These are phyloP conservation scores for Cosmorhoe ocellata DNA, from an alignment of 2,888 invertebrate species.

Conservation along the genomic window DNA sequence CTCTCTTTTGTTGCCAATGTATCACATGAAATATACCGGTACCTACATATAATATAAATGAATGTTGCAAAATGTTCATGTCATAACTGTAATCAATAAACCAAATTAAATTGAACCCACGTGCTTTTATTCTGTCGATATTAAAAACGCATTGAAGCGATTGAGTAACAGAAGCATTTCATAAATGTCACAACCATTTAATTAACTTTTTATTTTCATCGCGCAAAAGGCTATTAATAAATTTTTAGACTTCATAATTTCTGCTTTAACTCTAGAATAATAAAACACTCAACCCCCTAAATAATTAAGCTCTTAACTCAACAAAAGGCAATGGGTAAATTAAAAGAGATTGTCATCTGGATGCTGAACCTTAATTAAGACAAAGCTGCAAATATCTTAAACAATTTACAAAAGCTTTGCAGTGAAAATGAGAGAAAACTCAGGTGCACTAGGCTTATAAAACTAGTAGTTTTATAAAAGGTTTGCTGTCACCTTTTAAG, in stretches of 20 bases:
- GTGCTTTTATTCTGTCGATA: too few species aligned
- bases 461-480: neutral
- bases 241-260: slow-evolving; percentile 23
- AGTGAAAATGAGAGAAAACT: slow-evolving; percentile 2
- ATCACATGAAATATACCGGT: slow-evolving; percentile 15
- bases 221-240: slow-evolving; percentile 11
- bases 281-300: slow-evolving; percentile 28
- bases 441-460: slow-evolving; percentile 1
- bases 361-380: slow-evolving; percentile 33
- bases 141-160: too few species aligned
- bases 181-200: neutral
- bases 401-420: slow-evolving; percentile 20
- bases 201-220: slow-evolving; percentile 5
- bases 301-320: slow-evolving; percentile 33
- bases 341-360: slow-evolving; percentile 35
- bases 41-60: slow-evolving; percentile 3
- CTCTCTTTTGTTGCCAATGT: slow-evolving; percentile 27
- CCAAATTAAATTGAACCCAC: too few species aligned
- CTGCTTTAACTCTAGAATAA: slow-evolving; percentile 22
- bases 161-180: neutral
- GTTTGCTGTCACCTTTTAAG: neutral
- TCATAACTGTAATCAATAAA: neutral
- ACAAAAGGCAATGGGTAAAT: slow-evolving; percentile 37
- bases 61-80: neutral
- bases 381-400: slow-evolving; percentile 27